These are phyloP conservation scores for Delia radicum DNA, from an alignment of 1,140 invertebrate genomes.

Conservation along the genomic window DNA sequence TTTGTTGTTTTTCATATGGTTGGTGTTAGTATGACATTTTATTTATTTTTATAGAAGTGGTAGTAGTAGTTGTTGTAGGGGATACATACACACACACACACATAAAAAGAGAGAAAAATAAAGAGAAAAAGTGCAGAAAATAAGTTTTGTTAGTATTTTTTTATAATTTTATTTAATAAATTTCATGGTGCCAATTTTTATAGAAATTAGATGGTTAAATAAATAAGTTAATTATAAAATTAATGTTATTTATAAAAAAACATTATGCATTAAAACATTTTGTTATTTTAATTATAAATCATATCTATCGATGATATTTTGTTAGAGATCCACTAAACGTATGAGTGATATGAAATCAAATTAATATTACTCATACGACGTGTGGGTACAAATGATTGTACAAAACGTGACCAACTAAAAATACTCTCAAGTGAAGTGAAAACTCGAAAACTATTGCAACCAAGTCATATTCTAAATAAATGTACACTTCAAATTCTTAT, in stretches of 20 bases:
- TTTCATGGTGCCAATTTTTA: not conserved
- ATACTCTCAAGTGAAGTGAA: too few species aligned
- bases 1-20: not conserved
- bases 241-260: too few species aligned
- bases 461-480: too few species aligned
- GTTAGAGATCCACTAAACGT: not conserved
- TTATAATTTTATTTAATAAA: not conserved
- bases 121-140: constrained; percentile 16
- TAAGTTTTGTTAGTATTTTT: not conserved
- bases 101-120: not conserved
- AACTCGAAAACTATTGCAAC: too few species aligned
- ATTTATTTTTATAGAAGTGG: not conserved
- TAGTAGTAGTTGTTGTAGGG: not conserved
- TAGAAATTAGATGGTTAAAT: too few species aligned
- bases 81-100: not conserved
- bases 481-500: too few species aligned
- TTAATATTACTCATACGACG: not conserved
- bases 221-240: too few species aligned
- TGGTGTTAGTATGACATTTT: not conserved
- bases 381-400: too few species aligned
- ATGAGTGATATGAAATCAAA: not conserved
- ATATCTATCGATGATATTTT: too few species aligned
- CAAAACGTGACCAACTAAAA: too few species aligned
- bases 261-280: too few species aligned
- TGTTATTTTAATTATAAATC: too few species aligned